Conservation (phyloP, 2,113 vertebrate genomes). For the Platysteira castanea region DNA sequence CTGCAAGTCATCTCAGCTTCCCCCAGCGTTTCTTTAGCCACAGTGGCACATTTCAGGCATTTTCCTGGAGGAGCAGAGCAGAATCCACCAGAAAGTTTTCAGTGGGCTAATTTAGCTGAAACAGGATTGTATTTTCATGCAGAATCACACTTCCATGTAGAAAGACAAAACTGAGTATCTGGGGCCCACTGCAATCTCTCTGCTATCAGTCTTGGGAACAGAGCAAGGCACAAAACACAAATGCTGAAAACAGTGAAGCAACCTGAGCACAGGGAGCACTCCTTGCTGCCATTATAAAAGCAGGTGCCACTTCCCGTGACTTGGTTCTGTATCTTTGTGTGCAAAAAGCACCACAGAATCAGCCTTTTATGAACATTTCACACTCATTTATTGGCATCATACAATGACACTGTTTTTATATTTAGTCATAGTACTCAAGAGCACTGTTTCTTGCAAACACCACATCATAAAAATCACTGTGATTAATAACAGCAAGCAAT, state of each 20-base stretch:
- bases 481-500: neutral
- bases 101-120: neutral
- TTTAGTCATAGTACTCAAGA: neutral
- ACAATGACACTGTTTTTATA: neutral
- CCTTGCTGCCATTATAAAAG: neutral
- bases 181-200: neutral
- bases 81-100: neutral
- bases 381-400: neutral
- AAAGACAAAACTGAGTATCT: neutral
- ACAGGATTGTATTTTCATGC: neutral
- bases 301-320: neutral
- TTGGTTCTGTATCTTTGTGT: neutral
- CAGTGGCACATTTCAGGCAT: accelerated
- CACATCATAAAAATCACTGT: neutral
- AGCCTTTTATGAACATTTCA: neutral
- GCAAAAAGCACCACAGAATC: neutral
- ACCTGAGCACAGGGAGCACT: neutral
- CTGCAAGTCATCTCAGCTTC: constrained; percentile 46
- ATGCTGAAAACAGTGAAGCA: neutral
- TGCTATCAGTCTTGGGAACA: neutral
- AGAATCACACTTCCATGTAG: neutral
- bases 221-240: neutral
- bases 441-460: neutral
- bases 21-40: neutral
- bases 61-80: neutral